A percentile compares a stretch with the other conserved stretches of the same genome.
phyloP scores from a whole-genome alignment of 2,888 invertebrate genomes.

The Drosophila fulvimacula region DNA sequence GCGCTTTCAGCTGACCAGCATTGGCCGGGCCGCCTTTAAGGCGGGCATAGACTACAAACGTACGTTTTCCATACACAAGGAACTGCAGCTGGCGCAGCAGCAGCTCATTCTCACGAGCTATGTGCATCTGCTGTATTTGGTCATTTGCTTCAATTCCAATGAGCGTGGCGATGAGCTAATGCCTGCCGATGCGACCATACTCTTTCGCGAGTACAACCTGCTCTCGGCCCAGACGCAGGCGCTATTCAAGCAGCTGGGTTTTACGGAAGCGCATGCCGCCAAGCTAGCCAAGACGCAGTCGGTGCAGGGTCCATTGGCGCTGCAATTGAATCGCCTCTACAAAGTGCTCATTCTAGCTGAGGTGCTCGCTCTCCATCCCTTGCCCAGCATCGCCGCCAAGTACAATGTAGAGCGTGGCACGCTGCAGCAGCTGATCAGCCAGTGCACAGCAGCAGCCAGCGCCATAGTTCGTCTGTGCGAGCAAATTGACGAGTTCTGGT shows the following conservation, averaged over 20 bases:
- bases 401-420: constrained; percentile 91
- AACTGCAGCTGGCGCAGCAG: constrained; percentile 90
- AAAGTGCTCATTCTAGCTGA: constrained; percentile 93
- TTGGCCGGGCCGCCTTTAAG: constrained; percentile 94
- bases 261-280: constrained; percentile 90
- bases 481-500: constrained; percentile 92
- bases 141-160: constrained; percentile 85
- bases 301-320: constrained; percentile 85
- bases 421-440: constrained; percentile 91
- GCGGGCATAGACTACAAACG: constrained; percentile 92
- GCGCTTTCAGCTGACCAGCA: constrained; percentile 87
- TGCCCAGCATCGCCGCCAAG: constrained; percentile 89
- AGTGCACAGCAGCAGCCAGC: constrained; percentile 90
- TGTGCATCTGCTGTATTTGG: constrained; percentile 94
- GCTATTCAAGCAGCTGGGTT: constrained; percentile 90
- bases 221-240: constrained; percentile 88
- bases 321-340: constrained; percentile 90
- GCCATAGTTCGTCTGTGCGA: constrained; percentile 92
- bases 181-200: constrained; percentile 85
- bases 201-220: constrained; percentile 87
- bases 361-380: constrained; percentile 89
- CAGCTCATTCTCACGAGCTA: constrained; percentile 92
- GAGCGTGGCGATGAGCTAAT: constrained; percentile 88
- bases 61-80: constrained; percentile 90
- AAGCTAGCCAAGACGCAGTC: constrained; percentile 89